Evolutionary conservation across 1,140 invertebrate species (phyloP).

Genomic region (Mycetomoellerius zeteki): DNA sequence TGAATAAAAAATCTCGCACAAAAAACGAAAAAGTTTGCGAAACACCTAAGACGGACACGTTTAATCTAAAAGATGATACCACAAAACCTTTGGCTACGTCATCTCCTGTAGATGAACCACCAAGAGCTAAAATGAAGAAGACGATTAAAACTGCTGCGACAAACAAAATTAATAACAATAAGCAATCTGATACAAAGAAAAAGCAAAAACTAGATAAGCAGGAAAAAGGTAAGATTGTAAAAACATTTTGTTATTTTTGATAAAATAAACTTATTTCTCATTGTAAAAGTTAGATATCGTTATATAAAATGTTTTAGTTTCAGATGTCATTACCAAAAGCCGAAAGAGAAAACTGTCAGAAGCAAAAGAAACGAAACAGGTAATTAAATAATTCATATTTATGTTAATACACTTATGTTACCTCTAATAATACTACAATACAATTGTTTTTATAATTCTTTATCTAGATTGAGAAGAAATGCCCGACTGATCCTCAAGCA

Average conservation of each 20-base stretch:
- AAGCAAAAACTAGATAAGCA: constrained; percentile 29
- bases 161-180: constrained; percentile 50
- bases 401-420: background rate
- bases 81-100: constrained; percentile 75
- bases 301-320: constrained; percentile 8
- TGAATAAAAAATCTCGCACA: constrained; percentile 62
- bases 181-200: constrained; percentile 43
- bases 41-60: background rate
- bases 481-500: constrained; percentile 71
- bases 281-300: background rate
- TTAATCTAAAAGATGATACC: constrained; percentile 11
- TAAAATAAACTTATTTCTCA: background rate
- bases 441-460: background rate
- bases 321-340: constrained; percentile 62
- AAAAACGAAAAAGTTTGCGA: constrained; percentile 63
- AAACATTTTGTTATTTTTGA: background rate
- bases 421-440: background rate
- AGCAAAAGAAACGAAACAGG: constrained; percentile 71
- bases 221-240: constrained; percentile 60
- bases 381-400: constrained; percentile 46
- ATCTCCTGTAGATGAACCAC: constrained; percentile 71
- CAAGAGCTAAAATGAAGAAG: constrained; percentile 62
- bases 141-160: background rate
- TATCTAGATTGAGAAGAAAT: constrained; percentile 74
- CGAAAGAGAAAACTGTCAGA: constrained; percentile 70